These are phyloP conservation scores for Pinna nobilis DNA, from an alignment of 1,140 invertebrate genomes.

Conservation along the genomic window DNA sequence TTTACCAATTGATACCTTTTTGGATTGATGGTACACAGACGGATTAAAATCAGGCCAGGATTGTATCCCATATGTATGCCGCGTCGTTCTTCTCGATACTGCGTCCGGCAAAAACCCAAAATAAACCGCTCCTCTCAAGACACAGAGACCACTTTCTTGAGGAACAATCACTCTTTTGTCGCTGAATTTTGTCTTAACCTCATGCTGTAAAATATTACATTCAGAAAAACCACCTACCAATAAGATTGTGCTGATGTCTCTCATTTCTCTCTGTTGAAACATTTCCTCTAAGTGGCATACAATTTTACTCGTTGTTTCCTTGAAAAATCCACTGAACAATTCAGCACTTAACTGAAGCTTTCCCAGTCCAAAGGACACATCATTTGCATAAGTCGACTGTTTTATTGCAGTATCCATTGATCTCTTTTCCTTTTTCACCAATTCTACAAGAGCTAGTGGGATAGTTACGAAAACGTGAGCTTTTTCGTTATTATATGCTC, in stretches of 20 bases:
- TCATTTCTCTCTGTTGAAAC: not conserved
- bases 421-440: constrained; percentile 4
- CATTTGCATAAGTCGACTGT: not conserved
- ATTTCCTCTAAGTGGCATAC: constrained; percentile 5
- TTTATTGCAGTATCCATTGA: not conserved
- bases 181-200: constrained; percentile 5
- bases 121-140: constrained; percentile 31
- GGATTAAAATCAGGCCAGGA: not conserved
- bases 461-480: constrained; percentile 10
- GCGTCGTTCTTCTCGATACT: not conserved
- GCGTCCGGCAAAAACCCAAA: constrained; percentile 4
- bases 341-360: constrained; percentile 11
- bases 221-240: constrained; percentile 45
- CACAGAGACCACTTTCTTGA: constrained; percentile 1
- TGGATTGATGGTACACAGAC: not conserved
- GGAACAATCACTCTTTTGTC: constrained; percentile 32
- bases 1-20: not conserved
- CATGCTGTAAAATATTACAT: constrained; percentile 23
- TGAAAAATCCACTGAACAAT: constrained; percentile 23
- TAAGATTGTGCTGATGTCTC: constrained; percentile 16
- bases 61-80: constrained; percentile 22
- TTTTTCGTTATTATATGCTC: constrained; percentile 1
- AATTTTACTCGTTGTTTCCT: constrained; percentile 12
- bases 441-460: constrained; percentile 15
- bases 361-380: constrained; percentile 24